phyloP scores from a whole-genome alignment of 2,113 vertebrate species.

The Nestor notabilis region DNA sequence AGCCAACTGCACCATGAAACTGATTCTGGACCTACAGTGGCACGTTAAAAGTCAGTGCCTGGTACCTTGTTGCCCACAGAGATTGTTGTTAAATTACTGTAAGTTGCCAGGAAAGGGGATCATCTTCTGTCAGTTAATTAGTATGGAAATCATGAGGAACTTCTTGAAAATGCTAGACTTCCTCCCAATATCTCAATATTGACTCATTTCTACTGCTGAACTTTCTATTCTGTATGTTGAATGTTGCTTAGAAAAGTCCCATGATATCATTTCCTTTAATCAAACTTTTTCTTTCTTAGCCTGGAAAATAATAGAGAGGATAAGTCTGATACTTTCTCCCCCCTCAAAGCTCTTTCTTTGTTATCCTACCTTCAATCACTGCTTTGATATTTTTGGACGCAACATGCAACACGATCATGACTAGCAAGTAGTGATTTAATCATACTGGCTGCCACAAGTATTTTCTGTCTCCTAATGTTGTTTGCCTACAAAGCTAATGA shows the following conservation, averaged over 20 bases:
- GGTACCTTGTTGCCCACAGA: background rate
- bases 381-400: conserved; percentile 54
- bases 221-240: background rate
- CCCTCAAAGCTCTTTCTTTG: background rate
- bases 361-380: conserved; percentile 19
- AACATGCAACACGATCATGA: background rate
- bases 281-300: background rate
- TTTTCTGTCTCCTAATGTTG: conserved; percentile 57
- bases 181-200: background rate
- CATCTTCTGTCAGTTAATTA: background rate
- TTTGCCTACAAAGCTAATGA: conserved; percentile 65
- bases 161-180: background rate
- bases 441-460: conserved; percentile 35
- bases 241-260: background rate
- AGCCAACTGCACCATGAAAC: background rate
- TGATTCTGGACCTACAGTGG: background rate
- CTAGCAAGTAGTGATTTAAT: conserved; percentile 58
- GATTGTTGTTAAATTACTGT: background rate
- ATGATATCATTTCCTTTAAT: conserved; percentile 57
- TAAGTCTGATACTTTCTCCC: background rate
- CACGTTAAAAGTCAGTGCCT: background rate
- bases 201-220: conserved; percentile 26
- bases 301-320: background rate
- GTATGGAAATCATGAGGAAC: conserved; percentile 4
- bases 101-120: background rate